Evolutionary conservation across 2,797 vertebrate species (phyloP).

Genomic region (Perodicticus potto): DNA sequence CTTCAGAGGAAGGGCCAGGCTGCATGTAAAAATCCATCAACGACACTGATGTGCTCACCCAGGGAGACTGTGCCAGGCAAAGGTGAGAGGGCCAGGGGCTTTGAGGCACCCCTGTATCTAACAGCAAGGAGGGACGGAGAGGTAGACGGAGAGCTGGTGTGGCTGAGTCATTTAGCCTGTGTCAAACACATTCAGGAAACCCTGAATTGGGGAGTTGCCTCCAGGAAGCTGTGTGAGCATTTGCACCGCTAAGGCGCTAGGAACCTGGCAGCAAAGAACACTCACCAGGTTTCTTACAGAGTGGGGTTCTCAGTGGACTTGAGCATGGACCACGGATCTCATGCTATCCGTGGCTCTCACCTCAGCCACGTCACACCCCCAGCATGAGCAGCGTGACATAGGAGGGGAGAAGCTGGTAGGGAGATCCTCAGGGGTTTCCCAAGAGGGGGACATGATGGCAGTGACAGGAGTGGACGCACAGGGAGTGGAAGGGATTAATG

Average conservation of each 20-base stretch:
- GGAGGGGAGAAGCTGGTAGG: background rate
- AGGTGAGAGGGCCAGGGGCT: background rate
- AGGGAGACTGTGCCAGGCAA: too few relatives aligned
- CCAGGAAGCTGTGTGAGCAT: background rate
- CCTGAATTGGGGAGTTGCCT: background rate
- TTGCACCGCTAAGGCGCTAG: background rate
- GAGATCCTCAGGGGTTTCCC: background rate
- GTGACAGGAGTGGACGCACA: background rate
- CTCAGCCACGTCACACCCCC: too few relatives aligned
- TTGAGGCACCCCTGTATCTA: too few relatives aligned
- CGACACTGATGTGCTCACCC: too few relatives aligned
- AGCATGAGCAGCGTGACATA: background rate
- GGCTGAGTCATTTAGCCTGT: too few relatives aligned
- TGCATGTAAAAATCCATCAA: background rate
- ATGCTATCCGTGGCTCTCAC: rapidly evolving
- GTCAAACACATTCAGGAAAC: background rate
- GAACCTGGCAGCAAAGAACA: background rate
- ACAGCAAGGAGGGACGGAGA: background rate
- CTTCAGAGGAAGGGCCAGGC: background rate
- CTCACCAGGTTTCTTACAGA: background rate
- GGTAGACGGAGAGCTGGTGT: background rate
- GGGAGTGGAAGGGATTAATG: background rate
- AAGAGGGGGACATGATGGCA: background rate
- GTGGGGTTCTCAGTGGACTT: background rate
- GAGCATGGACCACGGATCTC: background rate